Base-by-base conservation (phyloP, 2,113 vertebrate genomes). In the Lepidiolamprologus cunningtoni region DNA sequence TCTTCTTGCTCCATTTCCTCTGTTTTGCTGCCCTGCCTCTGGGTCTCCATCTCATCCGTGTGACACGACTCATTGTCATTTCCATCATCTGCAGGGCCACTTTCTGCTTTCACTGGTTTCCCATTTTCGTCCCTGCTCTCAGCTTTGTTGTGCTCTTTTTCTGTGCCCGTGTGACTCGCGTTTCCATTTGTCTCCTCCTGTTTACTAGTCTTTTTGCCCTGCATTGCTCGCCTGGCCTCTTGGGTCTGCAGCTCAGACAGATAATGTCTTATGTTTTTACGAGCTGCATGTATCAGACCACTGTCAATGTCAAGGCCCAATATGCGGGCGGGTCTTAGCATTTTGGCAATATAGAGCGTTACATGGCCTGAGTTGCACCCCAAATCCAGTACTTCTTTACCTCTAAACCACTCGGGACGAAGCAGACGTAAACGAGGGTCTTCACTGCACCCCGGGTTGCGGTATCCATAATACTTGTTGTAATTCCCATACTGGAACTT, bases 401-500 rank as follows among this genome's bases (percentile, higher is more conserved):
- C 98, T 33, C 86, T 90, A 90, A 99, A 99, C 98, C 98, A 98
- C 83, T 98, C 97, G 0, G 97, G 96, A 16, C 95, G 95, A 86
- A 99, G 88, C 2, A 96, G 93, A 2, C 95, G 95, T 11, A 98
- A 83, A 16, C 98, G 95, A 1, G 94, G 94, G 79, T 99, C 98
- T 90, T 98, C 97, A 3, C 95, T 96, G 4, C 92, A 90, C 1
- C 96, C 95, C 2, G 98, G 98, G 93, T 98, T 99, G 19, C 98
- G 95, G 89, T 99, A 99, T 26, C 98, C 98, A 7, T 99, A 99
- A 89, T 99, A 99, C 89, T 98, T 97, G 95, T 97, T 97, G 33
- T 98, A 99, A 93, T 98, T 98, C 17, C 98, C 98, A 7, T 97
- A 98, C 84, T 98, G 98, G 94, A 98, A 99, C 89, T 97, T 97